phyloP scores from a whole-genome alignment of 2,888 invertebrate genomes.

The Melinopterus prodromus region DNA sequence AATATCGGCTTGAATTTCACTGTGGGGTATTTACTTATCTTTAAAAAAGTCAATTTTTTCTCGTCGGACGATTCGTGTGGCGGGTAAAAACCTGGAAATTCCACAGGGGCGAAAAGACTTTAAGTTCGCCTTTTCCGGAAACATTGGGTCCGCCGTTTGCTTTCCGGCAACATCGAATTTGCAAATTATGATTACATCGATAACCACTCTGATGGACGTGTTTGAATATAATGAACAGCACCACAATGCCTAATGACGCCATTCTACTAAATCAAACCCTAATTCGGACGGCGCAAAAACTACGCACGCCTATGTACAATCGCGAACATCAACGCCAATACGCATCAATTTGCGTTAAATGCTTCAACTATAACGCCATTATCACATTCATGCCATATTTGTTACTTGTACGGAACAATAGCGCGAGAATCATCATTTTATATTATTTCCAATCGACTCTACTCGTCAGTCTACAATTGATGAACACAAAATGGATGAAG shows the following conservation, averaged over 20 bases:
- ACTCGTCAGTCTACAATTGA: too few relatives aligned
- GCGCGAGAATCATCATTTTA: background rate
- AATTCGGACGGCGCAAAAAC: background rate
- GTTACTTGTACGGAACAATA: background rate
- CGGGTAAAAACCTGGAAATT: too few relatives aligned
- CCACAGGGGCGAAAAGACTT: too few relatives aligned
- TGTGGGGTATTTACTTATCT: too few relatives aligned
- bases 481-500: too few relatives aligned
- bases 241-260: background rate
- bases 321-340: background rate
- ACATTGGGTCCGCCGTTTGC: background rate
- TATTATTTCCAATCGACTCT: background rate
- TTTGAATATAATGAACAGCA: background rate
- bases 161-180: background rate
- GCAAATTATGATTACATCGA: background rate
- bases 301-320: background rate
- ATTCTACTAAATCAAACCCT: background rate
- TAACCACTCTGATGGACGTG: slow-evolving; percentile 4
- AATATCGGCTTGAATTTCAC: too few relatives aligned
- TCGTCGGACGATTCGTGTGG: too few relatives aligned
- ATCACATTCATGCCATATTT: background rate
- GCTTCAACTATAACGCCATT: background rate
- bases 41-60: too few relatives aligned
- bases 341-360: background rate
- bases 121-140: background rate